Percentiles rank a stretch among this genome's conserved stretches.
phyloP scores from a whole-genome alignment of 2,113 vertebrate genomes.

The Hyperoodon ampullatus region DNA sequence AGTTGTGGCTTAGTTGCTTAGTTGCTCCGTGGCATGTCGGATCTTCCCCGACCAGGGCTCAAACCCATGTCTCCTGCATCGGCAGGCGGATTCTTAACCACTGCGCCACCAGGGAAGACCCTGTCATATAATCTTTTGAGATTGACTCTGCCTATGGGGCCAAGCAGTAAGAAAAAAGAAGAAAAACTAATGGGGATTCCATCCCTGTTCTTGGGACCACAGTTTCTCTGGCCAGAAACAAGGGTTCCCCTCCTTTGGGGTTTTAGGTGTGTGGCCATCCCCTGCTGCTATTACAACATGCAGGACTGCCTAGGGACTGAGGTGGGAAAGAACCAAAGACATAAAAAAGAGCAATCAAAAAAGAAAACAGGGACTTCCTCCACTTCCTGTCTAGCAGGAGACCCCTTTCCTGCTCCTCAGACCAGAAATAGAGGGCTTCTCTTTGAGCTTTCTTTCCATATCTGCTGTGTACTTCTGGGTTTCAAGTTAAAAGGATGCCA shows the following conservation, averaged over 20 bases:
- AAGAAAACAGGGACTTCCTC: background rate
- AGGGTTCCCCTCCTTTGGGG: background rate
- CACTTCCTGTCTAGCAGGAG: background rate
- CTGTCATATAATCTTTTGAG: background rate
- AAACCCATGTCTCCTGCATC: no score
- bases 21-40: no score
- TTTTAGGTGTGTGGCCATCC: background rate
- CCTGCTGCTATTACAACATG: rapidly evolving
- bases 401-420: background rate
- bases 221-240: background rate
- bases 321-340: background rate
- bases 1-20: no score
- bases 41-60: no score
- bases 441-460: background rate
- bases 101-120: no score
- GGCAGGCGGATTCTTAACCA: no score
- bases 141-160: background rate
- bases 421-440: background rate
- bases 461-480: background rate
- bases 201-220: background rate
- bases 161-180: background rate
- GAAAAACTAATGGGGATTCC: background rate
- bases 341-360: background rate
- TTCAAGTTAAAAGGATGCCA: background rate
- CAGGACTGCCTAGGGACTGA: background rate